Evolutionary conservation across 2,113 vertebrate species (phyloP).

Genomic region (Psammodynastes pulverulentus): DNA sequence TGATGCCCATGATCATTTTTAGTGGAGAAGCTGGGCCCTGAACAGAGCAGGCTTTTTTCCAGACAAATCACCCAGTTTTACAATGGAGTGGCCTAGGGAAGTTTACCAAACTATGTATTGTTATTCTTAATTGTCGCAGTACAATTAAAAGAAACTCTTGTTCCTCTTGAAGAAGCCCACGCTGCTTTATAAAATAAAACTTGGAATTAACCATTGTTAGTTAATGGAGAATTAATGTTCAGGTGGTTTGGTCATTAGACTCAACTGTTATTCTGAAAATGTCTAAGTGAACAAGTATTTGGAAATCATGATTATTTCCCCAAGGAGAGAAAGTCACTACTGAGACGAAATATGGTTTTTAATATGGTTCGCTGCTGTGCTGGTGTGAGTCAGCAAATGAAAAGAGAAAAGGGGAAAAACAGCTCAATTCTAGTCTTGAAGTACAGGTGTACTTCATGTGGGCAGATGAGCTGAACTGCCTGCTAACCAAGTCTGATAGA

Average conservation of each 20-base stretch:
- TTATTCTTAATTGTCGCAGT: no score
- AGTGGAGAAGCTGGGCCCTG: no score
- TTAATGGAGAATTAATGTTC: neutral
- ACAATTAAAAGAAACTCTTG: no score
- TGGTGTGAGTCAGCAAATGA: neutral
- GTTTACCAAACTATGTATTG: no score
- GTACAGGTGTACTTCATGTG: neutral
- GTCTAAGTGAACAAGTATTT: neutral
- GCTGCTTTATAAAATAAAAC: neutral
- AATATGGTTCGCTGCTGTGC: neutral
- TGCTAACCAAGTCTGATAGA: neutral
- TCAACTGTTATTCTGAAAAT: neutral
- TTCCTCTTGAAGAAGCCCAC: no score
- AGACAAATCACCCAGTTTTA: no score
- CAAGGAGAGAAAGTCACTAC: neutral
- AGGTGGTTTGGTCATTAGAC: neutral
- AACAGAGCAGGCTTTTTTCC: no score
- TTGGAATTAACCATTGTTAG: neutral
- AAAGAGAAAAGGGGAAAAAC: neutral
- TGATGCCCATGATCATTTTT: no score
- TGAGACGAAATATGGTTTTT: neutral
- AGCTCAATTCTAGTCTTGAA: neutral
- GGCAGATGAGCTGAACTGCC: neutral
- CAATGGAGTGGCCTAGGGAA: no score
- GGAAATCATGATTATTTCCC: neutral